Evolutionary conservation across 1,140 invertebrate genomes (phyloP).

Genomic region (Tribolium castaneum): DNA sequence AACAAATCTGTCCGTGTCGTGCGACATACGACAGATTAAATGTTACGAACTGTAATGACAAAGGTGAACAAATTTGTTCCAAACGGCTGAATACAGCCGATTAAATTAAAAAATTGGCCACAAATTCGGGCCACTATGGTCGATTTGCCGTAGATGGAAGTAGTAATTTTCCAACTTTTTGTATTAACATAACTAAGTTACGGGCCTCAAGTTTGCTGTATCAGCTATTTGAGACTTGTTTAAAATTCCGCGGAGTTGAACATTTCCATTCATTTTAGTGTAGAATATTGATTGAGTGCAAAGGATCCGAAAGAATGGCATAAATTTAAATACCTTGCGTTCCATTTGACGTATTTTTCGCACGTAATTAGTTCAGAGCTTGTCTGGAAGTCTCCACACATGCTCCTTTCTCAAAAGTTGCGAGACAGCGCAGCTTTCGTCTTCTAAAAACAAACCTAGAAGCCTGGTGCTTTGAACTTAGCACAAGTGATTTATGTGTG

Average conservation of each 20-base stretch:
- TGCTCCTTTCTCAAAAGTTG: conserved; percentile 6
- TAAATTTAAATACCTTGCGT: conserved; percentile 19
- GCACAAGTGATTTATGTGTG: conserved; percentile 20
- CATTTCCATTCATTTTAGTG: conserved; percentile 24
- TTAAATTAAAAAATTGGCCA: no score
- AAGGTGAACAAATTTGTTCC: neutral
- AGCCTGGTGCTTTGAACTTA: conserved; percentile 21
- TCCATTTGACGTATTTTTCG: conserved; percentile 1
- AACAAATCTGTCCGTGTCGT: neutral
- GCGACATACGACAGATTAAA: neutral
- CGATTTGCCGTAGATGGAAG: no score
- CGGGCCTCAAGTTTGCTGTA: neutral
- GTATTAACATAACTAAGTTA: neutral
- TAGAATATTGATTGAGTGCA: conserved; percentile 21
- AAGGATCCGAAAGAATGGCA: conserved; percentile 8
- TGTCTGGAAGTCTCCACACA: neutral
- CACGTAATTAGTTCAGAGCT: neutral
- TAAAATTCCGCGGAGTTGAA: conserved; percentile 18
- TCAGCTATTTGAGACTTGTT: conserved; percentile 17
- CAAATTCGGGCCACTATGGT: no score
- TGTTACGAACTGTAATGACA: neutral
- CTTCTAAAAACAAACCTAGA: conserved; percentile 11
- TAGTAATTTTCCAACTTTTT: neutral
- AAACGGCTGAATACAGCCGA: no score
- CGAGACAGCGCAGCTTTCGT: conserved; percentile 3